Evolutionary conservation across 2,797 vertebrate species (phyloP), one percentile per base, ranked within the genome.

Genomic region (Myotis myotis): DNA sequence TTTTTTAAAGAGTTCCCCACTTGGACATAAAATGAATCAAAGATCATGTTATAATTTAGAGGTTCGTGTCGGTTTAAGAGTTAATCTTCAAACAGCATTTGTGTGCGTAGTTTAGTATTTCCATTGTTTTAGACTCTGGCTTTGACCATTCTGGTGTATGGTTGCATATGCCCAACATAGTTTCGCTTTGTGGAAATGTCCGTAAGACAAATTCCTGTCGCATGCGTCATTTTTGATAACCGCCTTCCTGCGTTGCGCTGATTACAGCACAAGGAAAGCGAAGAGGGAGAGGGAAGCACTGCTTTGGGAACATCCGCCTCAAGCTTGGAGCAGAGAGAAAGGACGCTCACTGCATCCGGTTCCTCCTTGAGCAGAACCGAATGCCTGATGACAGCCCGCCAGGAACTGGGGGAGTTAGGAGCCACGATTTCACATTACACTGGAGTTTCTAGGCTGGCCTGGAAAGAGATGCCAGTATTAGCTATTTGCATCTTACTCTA

Each of bases 401-500:
- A 6, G 70, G 87, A 96, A 64, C 80, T 36, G 79, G 84, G 91
- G 72, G 74, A 93, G 87, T 41, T 15, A 62, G 87, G 93, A 96
- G 78, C 94, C 85, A 74, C 87, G 44, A 87, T 85, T 96, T 91
- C 84, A 92, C 68, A 74, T 97, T 92, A 86, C 81, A 44, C 79
- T 60, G 92, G 94, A 66, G 93, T 87, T 91, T 87, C 91, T 89
- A 64, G 93, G 79, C 95, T 82, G 95, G 94, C 76, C 68, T 87
- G 91, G 93, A 94, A 91, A 78, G 87, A 94, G 89, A 97, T 95
- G 84, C 95, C 97, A 68, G 76, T 90, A 85, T 96, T 95, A 96
- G 93, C 95, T 96, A 38, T 96, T 96, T 97, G 97, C 94, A 96
- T 97, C 94, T 96, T 82, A 71, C 93, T 44, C 8, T 96, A 96